Evolutionary conservation across 53 echinoderm and acorn worm genomes (phyloP).

Genomic region (Luidia sarsii): DNA sequence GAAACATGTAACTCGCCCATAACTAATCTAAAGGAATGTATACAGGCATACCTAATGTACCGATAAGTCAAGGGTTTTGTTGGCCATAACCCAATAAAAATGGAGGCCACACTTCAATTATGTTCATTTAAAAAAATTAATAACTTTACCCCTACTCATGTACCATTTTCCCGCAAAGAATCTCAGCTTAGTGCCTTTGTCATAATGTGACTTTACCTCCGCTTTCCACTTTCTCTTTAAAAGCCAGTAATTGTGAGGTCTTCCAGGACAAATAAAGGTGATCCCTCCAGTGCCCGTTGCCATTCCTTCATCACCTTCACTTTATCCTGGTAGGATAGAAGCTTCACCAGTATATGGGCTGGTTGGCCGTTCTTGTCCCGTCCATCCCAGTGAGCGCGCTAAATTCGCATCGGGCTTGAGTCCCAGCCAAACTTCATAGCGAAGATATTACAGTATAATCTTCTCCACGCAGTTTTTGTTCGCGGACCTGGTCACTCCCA

Average conservation of each 20-base stretch:
- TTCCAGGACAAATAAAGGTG: not conserved
- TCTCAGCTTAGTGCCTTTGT: conserved; percentile 5
- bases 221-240: conserved; percentile 2
- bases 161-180: conserved; percentile 22
- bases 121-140: no score
- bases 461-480: conserved; percentile 5
- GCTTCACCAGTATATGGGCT: conserved; percentile 18
- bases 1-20: no score
- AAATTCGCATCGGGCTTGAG: not conserved
- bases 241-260: not conserved
- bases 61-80: no score
- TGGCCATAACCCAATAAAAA: no score
- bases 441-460: conserved; percentile 21
- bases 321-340: conserved; percentile 32
- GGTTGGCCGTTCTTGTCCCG: not conserved
- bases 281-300: not conserved
- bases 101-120: no score
- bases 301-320: not conserved
- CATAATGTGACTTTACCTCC: conserved; percentile 14
- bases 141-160: not conserved
- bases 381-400: conserved; percentile 36
- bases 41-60: no score
- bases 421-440: conserved; percentile 1
- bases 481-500: not conserved
- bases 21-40: no score